Evolutionary conservation across 2,797 vertebrate species (phyloP), one percentile per base, ranked within the genome.

Genomic region (Acridotheres tristis): DNA sequence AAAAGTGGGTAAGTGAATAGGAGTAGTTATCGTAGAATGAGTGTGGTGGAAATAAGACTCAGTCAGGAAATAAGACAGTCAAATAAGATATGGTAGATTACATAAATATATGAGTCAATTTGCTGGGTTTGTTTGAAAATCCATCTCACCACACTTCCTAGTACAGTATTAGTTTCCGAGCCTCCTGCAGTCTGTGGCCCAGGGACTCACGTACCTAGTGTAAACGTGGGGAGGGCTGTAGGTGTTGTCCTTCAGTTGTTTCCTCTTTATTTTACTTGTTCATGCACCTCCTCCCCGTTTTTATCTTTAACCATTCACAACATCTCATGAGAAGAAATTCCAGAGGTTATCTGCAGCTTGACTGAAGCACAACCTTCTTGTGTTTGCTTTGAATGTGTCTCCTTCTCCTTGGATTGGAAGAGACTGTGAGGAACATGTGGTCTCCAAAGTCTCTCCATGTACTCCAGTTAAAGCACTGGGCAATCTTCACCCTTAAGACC

Each of bases 151-250:
- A 2, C 17, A 23, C 48, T 94, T 88, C 61, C 26, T 45, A 83
- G 10, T 6, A 20, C 7, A 50, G 21, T n/a, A 61, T 30, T 26
- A 25, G 6, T 74, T 34, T 88, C 63, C 0, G 0, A 79, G 32
- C 36, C 18, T 93, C 38, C 54, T 68, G 42, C 8, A 68, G 1
- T 61, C 72, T 91, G 50, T 71, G 45, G 7, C 12, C 21, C 48
- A 67, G 38, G 12, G 32, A 53, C 25, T 75, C 83, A 21, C 0
- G 0, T 18, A 63, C 6, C 30, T 23, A 23, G 34, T 25, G 6
- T 57, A 57, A 73, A 13, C 0, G 0, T 14, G 32, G 19, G 16
- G 20, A 83, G 15, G 4, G 3, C 71, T 54, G 51, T 42, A 43
- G 30, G 11, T 87, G 29, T 20, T 73, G 48, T 32, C 18, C 21